Percentiles rank a stretch among this genome's conserved stretches.
These are phyloP conservation scores for Rynchops niger DNA, from an alignment of 2,113 vertebrate genomes.

Conservation along the genomic window DNA sequence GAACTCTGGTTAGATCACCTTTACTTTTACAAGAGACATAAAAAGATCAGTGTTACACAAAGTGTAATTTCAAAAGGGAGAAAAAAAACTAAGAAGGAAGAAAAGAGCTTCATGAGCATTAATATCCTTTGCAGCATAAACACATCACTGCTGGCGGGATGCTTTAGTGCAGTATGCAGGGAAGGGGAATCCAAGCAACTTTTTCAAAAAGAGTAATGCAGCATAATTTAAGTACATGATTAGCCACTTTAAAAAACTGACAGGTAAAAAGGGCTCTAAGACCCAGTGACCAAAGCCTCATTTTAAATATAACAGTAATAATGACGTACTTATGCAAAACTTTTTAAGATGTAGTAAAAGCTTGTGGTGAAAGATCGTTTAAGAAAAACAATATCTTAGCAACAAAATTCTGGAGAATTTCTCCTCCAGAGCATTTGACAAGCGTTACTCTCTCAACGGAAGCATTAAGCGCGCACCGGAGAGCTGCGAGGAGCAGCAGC, in stretches of 20 bases:
- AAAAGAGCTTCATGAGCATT: background rate
- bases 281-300: background rate
- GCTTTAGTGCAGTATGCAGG: fast-evolving
- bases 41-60: background rate
- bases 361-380: fast-evolving
- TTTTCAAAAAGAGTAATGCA: background rate
- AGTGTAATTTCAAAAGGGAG: background rate
- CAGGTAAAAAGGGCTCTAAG: background rate
- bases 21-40: background rate
- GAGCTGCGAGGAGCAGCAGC: background rate
- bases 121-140: background rate
- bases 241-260: background rate
- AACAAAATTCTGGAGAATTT: background rate
- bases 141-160: background rate
- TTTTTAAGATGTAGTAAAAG: background rate
- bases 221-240: background rate
- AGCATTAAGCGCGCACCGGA: fast-evolving
- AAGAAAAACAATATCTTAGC: background rate
- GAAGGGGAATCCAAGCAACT: background rate
- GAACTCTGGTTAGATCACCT: background rate
- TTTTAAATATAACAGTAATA: background rate
- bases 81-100: background rate
- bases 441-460: fast-evolving
- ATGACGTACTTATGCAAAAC: background rate
- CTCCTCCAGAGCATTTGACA: no score